These are phyloP conservation scores for Syrmaticus mikado DNA, from an alignment of 2,113 vertebrate species.

Conservation along the genomic window DNA sequence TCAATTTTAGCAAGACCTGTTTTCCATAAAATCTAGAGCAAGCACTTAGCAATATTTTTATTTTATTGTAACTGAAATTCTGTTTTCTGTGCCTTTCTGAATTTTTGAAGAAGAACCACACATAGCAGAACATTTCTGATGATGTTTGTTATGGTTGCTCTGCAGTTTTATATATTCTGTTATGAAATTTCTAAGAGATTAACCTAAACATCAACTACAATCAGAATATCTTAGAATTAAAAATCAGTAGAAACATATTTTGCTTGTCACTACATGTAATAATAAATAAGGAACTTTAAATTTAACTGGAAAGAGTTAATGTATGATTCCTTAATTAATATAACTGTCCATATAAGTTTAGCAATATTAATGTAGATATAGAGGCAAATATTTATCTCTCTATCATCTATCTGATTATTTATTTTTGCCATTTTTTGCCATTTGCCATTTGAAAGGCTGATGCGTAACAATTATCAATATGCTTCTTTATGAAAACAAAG, in stretches of 20 bases:
- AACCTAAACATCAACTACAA: not conserved
- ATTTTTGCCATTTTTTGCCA: not conserved
- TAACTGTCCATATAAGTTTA: not conserved
- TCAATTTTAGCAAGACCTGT: not conserved
- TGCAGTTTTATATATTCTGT: not conserved
- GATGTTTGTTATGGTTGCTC: not conserved
- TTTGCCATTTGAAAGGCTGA: not conserved
- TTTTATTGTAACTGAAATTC: not conserved
- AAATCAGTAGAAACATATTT: not conserved
- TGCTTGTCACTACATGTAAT: not conserved
- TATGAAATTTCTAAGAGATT: not conserved
- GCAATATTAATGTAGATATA: not conserved
- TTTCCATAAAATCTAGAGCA: conserved; percentile 18
- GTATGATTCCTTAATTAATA: not conserved
- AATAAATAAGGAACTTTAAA: not conserved
- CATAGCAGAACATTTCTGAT: not conserved
- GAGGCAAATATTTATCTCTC: not conserved
- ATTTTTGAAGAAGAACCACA: not conserved
- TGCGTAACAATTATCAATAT: not conserved
- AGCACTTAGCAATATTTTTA: not conserved
- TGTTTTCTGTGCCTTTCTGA: not conserved
- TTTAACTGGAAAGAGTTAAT: not conserved
- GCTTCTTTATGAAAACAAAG: not conserved
- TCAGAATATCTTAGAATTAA: not conserved
- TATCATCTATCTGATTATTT: not conserved